Evolutionary conservation across 2,888 invertebrate species (phyloP), one percentile per base, ranked within the genome.

Genomic region (Volucella bombylans): DNA sequence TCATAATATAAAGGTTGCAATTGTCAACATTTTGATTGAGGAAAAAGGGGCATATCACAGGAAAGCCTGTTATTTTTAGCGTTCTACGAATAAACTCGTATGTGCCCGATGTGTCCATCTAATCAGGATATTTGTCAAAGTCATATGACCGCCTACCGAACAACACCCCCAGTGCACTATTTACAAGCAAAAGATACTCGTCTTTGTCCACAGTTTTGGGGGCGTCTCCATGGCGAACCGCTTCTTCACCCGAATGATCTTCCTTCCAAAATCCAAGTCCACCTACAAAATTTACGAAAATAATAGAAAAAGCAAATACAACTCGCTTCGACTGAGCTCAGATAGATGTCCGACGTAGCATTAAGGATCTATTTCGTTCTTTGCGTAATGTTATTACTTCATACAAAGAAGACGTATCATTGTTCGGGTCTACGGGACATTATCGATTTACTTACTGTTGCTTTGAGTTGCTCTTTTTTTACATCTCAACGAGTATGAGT

Each of bases 181-280:
- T 82, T 73, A 73, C 78, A 62, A 45, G 39, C 52, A 52, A 50
- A 41, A 50, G 18, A 50, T 57, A 52, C 61, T 64, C 50, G 59
- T 69, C 64, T 52, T 83, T 79, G 74, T 76, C 10, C 39, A 47
- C 43, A 12, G 23, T 43, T 65, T 76, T 59, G 68, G 85, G 39
- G 86, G 86, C 86, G 86, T 86, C 69, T 69, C 78, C 86, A 59
- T 77, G 77, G 82, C 82, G 52, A 82, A 86, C 86, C 86, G 72
- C 86, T 82, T 73, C 77, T 82, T 86, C 82, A 76, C 67, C 71
- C 77, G 68, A 86, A 81, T 14, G 68, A 82, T 82, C 23, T 41
- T 67, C 31, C 43, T 23, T 62, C 23, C 38, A 52, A 67, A 52
- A 65, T 68, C 18, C 14, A 11, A 15, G 10, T 31, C 9, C 14